Base-by-base conservation (phyloP, 2,113 vertebrate genomes). In the Drymodes brunneopygia region DNA sequence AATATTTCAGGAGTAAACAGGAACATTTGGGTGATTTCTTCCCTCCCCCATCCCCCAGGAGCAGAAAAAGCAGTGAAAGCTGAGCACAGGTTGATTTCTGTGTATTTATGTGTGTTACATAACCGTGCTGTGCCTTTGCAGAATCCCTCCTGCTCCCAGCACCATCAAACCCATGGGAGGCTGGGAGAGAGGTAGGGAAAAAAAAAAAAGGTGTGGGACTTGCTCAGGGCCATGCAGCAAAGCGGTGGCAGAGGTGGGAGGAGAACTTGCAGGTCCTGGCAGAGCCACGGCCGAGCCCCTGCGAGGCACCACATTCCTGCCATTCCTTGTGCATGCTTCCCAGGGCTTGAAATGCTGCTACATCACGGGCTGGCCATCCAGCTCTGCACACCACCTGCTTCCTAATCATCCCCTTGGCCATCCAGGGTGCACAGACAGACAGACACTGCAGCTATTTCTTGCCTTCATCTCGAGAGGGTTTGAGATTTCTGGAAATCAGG, bases 201-300 rank as follows among this genome's bases (percentile, higher is more conserved):
- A n/a, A n/a, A n/a, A n/a, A n/a, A n/a, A n/a, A 81, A 94, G 82
- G 82, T 88, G 84, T 93, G 95, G 7, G 75, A 23, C 86, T 96
- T 33, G 92, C 93, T 92, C 82, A 75, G 11, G 90, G 92, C 96
- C 88, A 94, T 5, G 0, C 28, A 73, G 91, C 64, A 88, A 93
- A 75, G 36, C 93, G 25, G 2, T 42, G 77, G 90, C 7, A 16
- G 86, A 57, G 82, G 60, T 53, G 86, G 93, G 92, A 92, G 93
- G 90, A 82, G 71, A 86, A 11, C n/a, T 8, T 78, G n/a, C 90
- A 95, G 92, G 95, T 94, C 90, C 56, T 0, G 10, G 87, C 95
- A 96, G 85, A 88, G 71, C 87, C 2, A 1, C 70, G 60, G 86
- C 72, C 69, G 48, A 95, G 14, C 31, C 78, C 89, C 51, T 29